Percentiles rank a stretch among this genome's conserved stretches.
Conservation (phyloP, 2,888 invertebrate genomes). For the Calameuta filiformis region DNA sequence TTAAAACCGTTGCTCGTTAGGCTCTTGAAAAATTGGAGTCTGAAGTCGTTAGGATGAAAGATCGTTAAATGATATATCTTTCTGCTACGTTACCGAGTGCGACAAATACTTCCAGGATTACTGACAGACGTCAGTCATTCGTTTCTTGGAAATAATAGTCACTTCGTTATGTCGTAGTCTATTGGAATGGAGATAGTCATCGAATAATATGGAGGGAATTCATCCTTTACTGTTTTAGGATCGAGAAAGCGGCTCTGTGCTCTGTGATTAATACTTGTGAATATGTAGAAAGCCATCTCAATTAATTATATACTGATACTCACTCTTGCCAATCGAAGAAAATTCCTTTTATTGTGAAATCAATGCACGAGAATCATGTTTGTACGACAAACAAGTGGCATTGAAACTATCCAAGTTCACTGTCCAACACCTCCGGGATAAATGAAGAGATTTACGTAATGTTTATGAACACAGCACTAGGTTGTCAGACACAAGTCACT, state of each 20-base stretch:
- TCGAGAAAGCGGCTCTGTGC: not conserved
- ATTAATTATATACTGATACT: not conserved
- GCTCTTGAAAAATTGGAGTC: not conserved
- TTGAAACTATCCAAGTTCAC: slow-evolving; percentile 34
- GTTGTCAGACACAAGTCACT: not conserved
- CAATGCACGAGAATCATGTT: slow-evolving; percentile 54
- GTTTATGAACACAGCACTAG: not conserved
- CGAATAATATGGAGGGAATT: not conserved
- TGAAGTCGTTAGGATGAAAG: not conserved
- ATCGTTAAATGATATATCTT: not conserved
- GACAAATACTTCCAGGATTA: not conserved
- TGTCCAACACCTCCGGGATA: slow-evolving; percentile 5
- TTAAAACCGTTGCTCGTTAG: not conserved
- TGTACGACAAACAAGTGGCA: slow-evolving; percentile 49
- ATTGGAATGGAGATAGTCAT: not conserved
- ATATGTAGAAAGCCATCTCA: not conserved
- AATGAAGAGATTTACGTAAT: not conserved
- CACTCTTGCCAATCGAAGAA: not conserved
- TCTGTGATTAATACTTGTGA: not conserved
- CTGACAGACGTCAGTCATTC: not conserved
- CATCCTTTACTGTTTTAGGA: no score
- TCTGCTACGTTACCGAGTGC: not conserved
- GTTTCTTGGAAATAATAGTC: not conserved
- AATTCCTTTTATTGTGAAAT: slow-evolving; percentile 15
- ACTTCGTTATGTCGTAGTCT: not conserved